Percentiles rank a stretch among this genome's conserved stretches.
Conservation (phyloP, 2,888 invertebrate genomes). For the Agapetus fuscipes region DNA sequence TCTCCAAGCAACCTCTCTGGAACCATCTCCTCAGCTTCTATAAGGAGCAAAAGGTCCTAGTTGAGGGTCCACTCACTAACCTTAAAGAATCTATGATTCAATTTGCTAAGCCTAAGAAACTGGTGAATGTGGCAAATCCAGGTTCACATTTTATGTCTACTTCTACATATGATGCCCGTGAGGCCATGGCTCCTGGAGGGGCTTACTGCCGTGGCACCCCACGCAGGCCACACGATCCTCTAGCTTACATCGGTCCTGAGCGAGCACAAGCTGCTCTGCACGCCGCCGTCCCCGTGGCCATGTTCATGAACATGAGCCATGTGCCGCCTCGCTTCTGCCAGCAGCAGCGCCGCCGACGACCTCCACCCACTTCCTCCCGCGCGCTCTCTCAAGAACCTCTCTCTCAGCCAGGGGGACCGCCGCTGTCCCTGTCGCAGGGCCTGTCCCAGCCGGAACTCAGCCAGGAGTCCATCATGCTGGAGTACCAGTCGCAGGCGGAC, state of each 20-base stretch:
- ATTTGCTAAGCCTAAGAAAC: slow-evolving; percentile 93
- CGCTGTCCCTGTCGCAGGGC: slow-evolving; percentile 62
- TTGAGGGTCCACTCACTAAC: slow-evolving; percentile 96
- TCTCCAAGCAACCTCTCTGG: slow-evolving; percentile 98
- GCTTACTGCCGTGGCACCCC: slow-evolving; percentile 73
- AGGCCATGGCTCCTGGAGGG: slow-evolving; percentile 89
- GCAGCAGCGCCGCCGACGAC: slow-evolving; percentile 45
- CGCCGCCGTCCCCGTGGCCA: slow-evolving; percentile 87
- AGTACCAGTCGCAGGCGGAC: slow-evolving; percentile 90
- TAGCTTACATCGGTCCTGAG: slow-evolving; percentile 87
- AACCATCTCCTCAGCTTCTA: slow-evolving; percentile 95
- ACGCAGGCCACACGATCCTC: slow-evolving; percentile 76
- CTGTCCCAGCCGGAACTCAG: slow-evolving; percentile 64
- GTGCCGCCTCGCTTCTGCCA: slow-evolving; percentile 68
- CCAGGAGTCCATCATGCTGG: slow-evolving; percentile 76
- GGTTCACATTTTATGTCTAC: slow-evolving; percentile 97
- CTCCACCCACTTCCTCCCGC: slow-evolving; percentile 29
- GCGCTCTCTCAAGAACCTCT: slow-evolving; percentile 59
- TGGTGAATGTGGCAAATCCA: slow-evolving; percentile 89
- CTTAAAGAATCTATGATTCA: slow-evolving; percentile 94
- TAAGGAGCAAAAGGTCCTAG: slow-evolving; percentile 93
- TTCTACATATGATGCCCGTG: slow-evolving; percentile 93
- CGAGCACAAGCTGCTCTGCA: slow-evolving; percentile 67
- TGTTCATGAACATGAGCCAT: slow-evolving; percentile 86
- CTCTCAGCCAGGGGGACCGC: slow-evolving; percentile 59